A percentile compares a stretch with the other conserved stretches of the same genome.
Conservation (phyloP, 2,113 vertebrate species). For the Dasyornis broadbenti region DNA sequence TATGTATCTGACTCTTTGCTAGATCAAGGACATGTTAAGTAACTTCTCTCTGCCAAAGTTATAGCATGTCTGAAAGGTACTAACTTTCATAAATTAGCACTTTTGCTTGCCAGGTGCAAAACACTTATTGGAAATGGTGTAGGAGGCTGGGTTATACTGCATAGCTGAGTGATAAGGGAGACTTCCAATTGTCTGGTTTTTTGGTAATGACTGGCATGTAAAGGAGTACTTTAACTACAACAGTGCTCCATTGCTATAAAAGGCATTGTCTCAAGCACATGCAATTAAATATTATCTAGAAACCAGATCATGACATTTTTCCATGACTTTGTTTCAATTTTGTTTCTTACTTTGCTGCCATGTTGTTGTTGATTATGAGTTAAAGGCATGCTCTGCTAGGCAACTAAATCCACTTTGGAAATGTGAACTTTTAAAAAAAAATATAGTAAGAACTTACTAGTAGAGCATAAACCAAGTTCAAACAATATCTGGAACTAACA, state of each 20-base stretch:
- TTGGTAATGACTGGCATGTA: neutral
- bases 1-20: neutral
- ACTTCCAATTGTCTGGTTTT: neutral
- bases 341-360: neutral
- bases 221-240: neutral
- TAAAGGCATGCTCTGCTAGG: neutral
- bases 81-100: neutral
- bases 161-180: neutral
- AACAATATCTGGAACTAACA: constrained; percentile 31
- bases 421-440: neutral
- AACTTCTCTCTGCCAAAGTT: neutral
- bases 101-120: neutral
- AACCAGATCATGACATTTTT: neutral
- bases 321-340: neutral
- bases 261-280: neutral
- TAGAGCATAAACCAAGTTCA: neutral
- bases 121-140: neutral
- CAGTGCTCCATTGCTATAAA: neutral
- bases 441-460: neutral
- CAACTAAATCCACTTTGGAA: neutral
- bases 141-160: neutral
- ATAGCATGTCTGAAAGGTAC: neutral
- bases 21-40: neutral
- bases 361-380: neutral
- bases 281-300: neutral